phyloP scores from a whole-genome alignment of 1,140 invertebrate species.

The Diachasmimorpha longicaudata region DNA sequence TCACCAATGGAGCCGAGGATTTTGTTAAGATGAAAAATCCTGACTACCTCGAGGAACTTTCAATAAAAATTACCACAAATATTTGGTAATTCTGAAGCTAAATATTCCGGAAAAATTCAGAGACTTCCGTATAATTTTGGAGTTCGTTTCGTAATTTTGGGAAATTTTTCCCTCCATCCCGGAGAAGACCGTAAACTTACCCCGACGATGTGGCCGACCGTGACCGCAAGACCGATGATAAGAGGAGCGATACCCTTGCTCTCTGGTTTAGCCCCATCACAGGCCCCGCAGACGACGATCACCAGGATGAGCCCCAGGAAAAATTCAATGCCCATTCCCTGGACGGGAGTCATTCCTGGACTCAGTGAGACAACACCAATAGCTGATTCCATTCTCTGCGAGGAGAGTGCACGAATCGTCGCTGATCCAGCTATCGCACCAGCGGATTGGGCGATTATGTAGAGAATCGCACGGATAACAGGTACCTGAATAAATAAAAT shows the following conservation, averaged over 20 bases:
- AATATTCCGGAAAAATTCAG: no score
- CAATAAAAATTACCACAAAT: no score
- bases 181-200: conserved; percentile 61
- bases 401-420: conserved; percentile 63
- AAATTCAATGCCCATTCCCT: conserved; percentile 89
- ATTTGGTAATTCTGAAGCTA: no score
- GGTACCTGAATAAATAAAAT: conserved; percentile 51
- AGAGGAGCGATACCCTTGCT: conserved; percentile 83
- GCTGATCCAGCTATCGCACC: conserved; percentile 86
- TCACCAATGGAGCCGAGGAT: background rate
- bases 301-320: conserved; percentile 89
- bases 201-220: conserved; percentile 84
- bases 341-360: conserved; percentile 68
- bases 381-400: conserved; percentile 50
- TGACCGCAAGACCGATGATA: conserved; percentile 88
- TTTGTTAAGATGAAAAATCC: no score
- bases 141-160: no score
- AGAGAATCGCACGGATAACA: conserved; percentile 77
- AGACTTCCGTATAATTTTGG: no score
- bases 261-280: conserved; percentile 74
- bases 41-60: no score
- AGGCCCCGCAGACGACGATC: conserved; percentile 86
- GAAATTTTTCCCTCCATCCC: no score
- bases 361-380: conserved; percentile 68
- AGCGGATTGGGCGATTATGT: conserved; percentile 82